These are phyloP conservation scores for Zoroaster sp. DNA, from an alignment of 53 echinoderm and acorn worm genomes.

Conservation along the genomic window DNA sequence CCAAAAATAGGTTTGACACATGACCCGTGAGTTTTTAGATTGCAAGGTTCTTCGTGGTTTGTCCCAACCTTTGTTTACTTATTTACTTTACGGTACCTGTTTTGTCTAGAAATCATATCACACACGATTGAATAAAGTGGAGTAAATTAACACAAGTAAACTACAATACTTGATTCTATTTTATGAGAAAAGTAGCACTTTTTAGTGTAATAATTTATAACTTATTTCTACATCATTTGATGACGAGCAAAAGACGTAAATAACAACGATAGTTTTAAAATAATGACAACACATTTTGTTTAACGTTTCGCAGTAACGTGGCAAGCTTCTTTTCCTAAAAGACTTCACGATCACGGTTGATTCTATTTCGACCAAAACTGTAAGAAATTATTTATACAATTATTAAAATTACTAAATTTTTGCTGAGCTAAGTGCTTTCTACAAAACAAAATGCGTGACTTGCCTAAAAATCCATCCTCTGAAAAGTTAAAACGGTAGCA, in stretches of 20 bases:
- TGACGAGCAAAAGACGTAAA: slow-evolving; percentile 12
- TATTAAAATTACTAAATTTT: background rate
- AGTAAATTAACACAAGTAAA: background rate
- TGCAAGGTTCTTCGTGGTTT: too few relatives aligned
- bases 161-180: background rate
- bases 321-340: background rate
- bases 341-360: background rate
- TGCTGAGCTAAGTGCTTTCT: background rate
- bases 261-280: background rate
- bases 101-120: background rate
- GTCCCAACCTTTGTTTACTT: background rate
- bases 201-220: background rate
- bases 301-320: slow-evolving; percentile 6
- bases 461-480: too few relatives aligned
- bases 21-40: too few relatives aligned
- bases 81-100: too few relatives aligned
- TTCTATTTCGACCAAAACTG: background rate
- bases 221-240: slow-evolving; percentile 26
- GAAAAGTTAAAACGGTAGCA: too few relatives aligned
- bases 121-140: background rate
- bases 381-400: background rate
- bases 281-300: background rate
- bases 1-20: too few relatives aligned
- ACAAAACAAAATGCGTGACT: background rate
- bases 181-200: background rate